These are phyloP conservation scores for Carduelis carduelis DNA, from an alignment of 2,797 vertebrate genomes.

Conservation along the genomic window DNA sequence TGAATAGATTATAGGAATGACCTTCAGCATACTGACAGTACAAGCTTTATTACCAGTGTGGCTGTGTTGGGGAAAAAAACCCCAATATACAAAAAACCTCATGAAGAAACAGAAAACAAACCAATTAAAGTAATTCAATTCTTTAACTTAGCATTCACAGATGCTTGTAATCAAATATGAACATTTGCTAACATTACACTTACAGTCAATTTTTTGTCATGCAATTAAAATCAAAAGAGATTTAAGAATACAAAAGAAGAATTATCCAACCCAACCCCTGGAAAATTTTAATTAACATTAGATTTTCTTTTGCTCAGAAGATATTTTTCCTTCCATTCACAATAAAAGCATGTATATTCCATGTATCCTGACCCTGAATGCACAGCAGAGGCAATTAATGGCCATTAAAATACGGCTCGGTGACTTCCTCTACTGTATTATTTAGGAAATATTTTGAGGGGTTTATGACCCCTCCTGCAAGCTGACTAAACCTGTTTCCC, in stretches of 20 bases:
- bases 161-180: conserved; percentile 19
- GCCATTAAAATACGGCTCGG: not conserved
- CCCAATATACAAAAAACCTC: not conserved
- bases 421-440: not conserved
- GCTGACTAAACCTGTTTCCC: conserved; percentile 18
- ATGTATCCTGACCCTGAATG: not conserved
- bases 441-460: not conserved
- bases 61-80: not conserved
- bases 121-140: not conserved
- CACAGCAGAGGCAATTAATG: conserved; percentile 18
- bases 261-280: not conserved
- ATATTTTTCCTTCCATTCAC: conserved; percentile 11
- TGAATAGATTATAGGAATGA: conserved; percentile 1
- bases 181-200: conserved; percentile 22
- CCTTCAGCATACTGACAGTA: conserved; percentile 4
- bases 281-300: conserved; percentile 65
- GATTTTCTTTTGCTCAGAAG: conserved; percentile 41
- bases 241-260: conserved; percentile 37
- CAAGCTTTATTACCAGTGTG: not conserved
- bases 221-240: conserved; percentile 61
- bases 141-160: not conserved
- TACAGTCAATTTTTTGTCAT: not conserved
- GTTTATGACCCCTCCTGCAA: not conserved
- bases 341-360: conserved; percentile 2
- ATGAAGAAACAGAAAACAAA: not conserved